These are phyloP conservation scores for Drosophila formosana DNA, from an alignment of 2,888 invertebrate species.

Conservation along the genomic window DNA sequence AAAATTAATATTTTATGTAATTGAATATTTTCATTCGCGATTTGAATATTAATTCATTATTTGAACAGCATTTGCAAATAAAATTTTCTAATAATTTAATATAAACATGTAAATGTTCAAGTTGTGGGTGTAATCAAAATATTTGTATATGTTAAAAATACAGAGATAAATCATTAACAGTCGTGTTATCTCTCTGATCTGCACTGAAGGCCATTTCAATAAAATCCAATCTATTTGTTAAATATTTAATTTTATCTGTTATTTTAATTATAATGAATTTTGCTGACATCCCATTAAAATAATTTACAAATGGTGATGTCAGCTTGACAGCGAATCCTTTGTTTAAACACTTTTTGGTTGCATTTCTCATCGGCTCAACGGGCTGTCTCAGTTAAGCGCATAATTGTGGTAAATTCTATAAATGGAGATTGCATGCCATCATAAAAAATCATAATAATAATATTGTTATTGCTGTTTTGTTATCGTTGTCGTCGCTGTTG, in stretches of 20 bases:
- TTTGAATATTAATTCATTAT: too few species aligned
- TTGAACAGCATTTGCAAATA: too few species aligned
- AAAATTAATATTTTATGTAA: too few species aligned
- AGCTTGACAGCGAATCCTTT: neutral
- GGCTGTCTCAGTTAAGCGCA: constrained; percentile 8
- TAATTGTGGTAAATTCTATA: constrained; percentile 62
- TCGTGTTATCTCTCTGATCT: too few species aligned
- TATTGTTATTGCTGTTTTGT: constrained; percentile 48
- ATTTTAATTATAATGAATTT: neutral
- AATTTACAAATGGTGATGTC: constrained; percentile 23
- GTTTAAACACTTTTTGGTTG: constrained; percentile 15
- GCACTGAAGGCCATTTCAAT: too few species aligned
- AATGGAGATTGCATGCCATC: constrained; percentile 56
- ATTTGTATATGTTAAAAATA: too few species aligned
- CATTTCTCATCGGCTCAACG: constrained; percentile 23
- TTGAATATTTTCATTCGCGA: too few species aligned
- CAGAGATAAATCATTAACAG: too few species aligned
- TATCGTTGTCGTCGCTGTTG: constrained; percentile 20
- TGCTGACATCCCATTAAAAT: neutral
- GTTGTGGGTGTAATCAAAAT: too few species aligned
- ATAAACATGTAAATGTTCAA: too few species aligned
- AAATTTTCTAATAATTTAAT: too few species aligned
- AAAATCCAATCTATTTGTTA: too few species aligned
- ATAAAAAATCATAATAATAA: constrained; percentile 44
- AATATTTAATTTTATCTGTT: neutral